phyloP scores from a whole-genome alignment of 2,888 invertebrate species.

The Hydrotaea diabolus region DNA sequence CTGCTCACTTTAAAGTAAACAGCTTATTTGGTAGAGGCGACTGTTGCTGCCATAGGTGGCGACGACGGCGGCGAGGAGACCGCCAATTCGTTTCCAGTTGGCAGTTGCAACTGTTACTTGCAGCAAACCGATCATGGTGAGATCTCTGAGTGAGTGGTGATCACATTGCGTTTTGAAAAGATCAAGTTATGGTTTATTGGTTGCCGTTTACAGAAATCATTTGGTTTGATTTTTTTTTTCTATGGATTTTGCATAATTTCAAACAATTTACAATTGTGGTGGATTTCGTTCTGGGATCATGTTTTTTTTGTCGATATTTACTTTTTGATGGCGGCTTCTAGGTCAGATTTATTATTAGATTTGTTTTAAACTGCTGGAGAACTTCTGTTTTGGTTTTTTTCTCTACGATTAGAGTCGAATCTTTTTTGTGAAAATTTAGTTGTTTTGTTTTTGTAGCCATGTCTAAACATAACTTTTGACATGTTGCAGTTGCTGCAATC shows the following conservation, averaged over 20 bases:
- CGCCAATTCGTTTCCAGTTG: constrained; percentile 52
- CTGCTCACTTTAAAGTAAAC: no score
- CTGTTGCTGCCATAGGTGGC: no score
- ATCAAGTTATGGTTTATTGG: constrained; percentile 49
- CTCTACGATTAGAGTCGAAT: not conserved
- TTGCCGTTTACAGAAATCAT: constrained; percentile 8
- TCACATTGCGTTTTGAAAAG: constrained; percentile 38
- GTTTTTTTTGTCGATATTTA: constrained; percentile 7
- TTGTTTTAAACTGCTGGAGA: constrained; percentile 4
- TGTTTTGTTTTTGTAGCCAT: not conserved
- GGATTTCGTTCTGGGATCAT: constrained; percentile 16
- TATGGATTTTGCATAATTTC: constrained; percentile 50
- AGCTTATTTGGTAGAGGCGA: no score
- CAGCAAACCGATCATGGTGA: not conserved
- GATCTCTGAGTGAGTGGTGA: constrained; percentile 12
- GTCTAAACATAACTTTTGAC: constrained; percentile 51
- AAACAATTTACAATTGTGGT: constrained; percentile 50
- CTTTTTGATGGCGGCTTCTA: constrained; percentile 55
- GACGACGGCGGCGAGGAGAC: constrained; percentile 12
- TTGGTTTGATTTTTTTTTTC: constrained; percentile 10
- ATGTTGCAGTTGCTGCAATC: constrained; percentile 41
- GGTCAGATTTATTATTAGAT: constrained; percentile 64
- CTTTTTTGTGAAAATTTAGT: constrained; percentile 15
- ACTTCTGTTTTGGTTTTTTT: constrained; percentile 3
- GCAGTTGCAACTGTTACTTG: constrained; percentile 42